These are phyloP conservation scores for Fregata magnificens DNA, from an alignment of 2,113 vertebrate species.

Conservation along the genomic window DNA sequence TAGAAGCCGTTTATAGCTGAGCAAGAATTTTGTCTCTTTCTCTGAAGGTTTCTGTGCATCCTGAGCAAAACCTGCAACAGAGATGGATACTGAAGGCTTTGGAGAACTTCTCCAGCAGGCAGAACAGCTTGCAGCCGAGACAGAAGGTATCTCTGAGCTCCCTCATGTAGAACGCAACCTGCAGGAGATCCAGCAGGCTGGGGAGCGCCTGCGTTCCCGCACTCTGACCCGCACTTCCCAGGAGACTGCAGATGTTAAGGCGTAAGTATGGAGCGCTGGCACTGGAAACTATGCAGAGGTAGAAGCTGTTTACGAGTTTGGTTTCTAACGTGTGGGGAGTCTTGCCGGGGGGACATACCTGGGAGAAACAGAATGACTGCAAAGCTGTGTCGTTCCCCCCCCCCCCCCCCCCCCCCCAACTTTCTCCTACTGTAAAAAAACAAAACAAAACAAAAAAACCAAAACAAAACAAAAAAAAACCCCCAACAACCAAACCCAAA, in stretches of 20 bases:
- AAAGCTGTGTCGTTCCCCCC: neutral
- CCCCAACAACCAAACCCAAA: no score
- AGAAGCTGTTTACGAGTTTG: fast-evolving
- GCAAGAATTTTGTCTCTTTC: neutral
- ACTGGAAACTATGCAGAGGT: fast-evolving
- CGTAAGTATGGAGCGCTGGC: constrained; percentile 75
- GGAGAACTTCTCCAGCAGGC: constrained; percentile 97
- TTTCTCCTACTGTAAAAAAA: neutral
- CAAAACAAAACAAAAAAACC: no score
- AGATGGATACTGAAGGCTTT: constrained; percentile 94
- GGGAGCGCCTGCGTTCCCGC: constrained; percentile 91
- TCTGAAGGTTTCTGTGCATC: neutral
- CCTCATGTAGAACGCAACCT: constrained; percentile 95
- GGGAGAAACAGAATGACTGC: neutral
- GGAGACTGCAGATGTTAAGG: constrained; percentile 96
- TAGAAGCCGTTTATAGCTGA: neutral
- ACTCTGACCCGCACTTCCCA: constrained; percentile 94
- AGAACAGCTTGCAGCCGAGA: constrained; percentile 96
- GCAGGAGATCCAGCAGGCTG: constrained; percentile 95
- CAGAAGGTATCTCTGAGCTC: constrained; percentile 92
- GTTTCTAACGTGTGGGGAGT: fast-evolving
- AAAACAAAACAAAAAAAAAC: neutral
- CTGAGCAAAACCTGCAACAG: neutral
- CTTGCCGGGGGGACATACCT: neutral
- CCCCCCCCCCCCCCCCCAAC: fast-evolving